Percentiles rank a stretch among this genome's conserved stretches.
Conservation (phyloP, 2,888 invertebrate genomes). For the Hemicrepidius hirtus region DNA sequence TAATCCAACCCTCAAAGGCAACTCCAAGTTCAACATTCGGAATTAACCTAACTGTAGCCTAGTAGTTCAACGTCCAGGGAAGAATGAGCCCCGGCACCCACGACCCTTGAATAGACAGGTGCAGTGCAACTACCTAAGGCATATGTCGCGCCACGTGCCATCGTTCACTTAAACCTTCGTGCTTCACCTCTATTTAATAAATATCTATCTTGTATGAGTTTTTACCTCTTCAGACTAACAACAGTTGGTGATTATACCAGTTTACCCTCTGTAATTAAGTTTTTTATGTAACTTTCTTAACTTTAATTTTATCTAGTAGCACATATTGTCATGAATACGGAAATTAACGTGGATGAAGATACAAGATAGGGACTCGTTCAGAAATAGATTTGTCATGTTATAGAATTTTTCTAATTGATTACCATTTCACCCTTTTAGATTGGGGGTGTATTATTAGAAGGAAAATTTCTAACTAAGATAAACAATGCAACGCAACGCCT, state of each 20-base stretch:
- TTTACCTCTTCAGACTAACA: constrained; percentile 30
- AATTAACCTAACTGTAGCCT: constrained; percentile 42
- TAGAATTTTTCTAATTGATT: no score
- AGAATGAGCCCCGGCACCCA: constrained; percentile 47
- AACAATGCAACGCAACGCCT: no score
- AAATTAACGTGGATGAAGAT: no score
- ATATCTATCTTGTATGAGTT: constrained; percentile 35
- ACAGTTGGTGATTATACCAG: constrained; percentile 39
- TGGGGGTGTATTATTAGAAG: no score
- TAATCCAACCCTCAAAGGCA: constrained; percentile 40
- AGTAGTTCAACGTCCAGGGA: constrained; percentile 48
- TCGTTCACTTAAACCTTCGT: constrained; percentile 44
- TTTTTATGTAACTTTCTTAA: not conserved
- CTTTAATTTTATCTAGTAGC: not conserved
- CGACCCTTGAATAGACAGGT: constrained; percentile 50
- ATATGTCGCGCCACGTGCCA: constrained; percentile 50
- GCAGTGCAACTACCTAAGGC: constrained; percentile 45
- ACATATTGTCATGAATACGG: not conserved
- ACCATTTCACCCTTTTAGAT: no score
- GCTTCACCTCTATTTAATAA: constrained; percentile 37
- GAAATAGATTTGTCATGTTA: no score
- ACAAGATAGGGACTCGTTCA: no score
- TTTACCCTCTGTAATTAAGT: constrained; percentile 24
- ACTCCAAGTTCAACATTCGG: constrained; percentile 35
- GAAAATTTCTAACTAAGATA: no score